Evolutionary conservation across 2,888 invertebrate genomes (phyloP).

Genomic region (Campopleginae sp.): DNA sequence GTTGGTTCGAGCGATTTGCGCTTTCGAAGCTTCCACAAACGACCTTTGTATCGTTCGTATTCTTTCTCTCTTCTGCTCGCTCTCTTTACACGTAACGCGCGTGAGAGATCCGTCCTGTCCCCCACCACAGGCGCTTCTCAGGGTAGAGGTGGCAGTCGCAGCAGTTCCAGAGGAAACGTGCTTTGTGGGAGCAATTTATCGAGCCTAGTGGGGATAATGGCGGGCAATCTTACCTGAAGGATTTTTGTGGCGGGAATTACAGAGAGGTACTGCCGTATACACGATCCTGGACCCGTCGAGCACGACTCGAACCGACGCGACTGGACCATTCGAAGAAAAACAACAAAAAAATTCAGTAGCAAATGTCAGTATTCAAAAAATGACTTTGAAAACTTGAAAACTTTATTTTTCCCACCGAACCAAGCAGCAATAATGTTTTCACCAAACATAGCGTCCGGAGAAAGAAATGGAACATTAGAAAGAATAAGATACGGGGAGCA

Average conservation of each 20-base stretch:
- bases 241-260: conserved; percentile 83
- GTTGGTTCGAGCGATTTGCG: conserved; percentile 16
- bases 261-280: conserved; percentile 69
- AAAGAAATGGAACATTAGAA: not conserved
- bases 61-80: not conserved
- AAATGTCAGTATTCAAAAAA: conserved; percentile 15
- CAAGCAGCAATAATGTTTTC: not conserved
- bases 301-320: not conserved
- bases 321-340: not conserved
- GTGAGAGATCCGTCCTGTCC: conserved; percentile 29
- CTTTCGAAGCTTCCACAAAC: conserved; percentile 46
- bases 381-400: not conserved
- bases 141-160: conserved; percentile 37
- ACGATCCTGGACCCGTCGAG: conserved; percentile 39
- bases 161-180: conserved; percentile 36
- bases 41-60: conserved; percentile 44
- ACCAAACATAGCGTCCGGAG: not conserved
- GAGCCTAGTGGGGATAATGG: conserved; percentile 78
- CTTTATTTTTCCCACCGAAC: not conserved
- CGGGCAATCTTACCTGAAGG: conserved; percentile 82
- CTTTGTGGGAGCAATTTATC: conserved; percentile 55
- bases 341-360: conserved; percentile 21
- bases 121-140: not conserved
- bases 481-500: conserved; percentile 1
- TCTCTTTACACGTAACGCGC: conserved; percentile 5